Evolutionary conservation across 2,113 vertebrate genomes (phyloP).

Genomic region (Baryphthengus martii): DNA sequence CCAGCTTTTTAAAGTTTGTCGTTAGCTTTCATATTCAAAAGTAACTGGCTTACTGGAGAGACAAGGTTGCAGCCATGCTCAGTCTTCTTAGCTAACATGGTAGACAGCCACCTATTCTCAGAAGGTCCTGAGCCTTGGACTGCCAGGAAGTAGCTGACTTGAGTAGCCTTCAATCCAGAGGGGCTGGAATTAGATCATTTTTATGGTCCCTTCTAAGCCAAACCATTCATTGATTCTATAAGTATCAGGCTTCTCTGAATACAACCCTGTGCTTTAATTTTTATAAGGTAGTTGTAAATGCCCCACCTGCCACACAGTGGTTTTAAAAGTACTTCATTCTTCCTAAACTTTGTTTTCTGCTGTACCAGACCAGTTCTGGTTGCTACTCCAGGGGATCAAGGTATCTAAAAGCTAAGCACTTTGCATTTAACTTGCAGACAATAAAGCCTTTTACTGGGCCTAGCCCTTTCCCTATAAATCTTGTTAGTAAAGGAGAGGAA

Average conservation of each 20-base stretch:
- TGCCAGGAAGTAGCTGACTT: neutral
- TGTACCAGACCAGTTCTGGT: neutral
- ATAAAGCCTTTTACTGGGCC: neutral
- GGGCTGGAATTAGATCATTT: too few species aligned
- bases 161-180: neutral
- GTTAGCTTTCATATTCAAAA: neutral
- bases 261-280: neutral
- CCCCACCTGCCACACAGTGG: neutral
- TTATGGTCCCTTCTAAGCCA: too few species aligned
- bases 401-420: neutral
- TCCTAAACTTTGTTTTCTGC: neutral
- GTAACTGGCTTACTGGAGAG: neutral
- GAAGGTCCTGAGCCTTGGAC: neutral
- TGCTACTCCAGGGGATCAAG: neutral
- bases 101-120: neutral
- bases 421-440: neutral
- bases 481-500: neutral
- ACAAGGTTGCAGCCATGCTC: neutral
- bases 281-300: neutral
- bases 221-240: too few species aligned
- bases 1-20: neutral
- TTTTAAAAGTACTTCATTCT: neutral
- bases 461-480: constrained; percentile 17
- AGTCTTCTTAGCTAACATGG: neutral
- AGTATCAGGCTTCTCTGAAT: neutral